A percentile compares a stretch with the other conserved stretches of the same genome.
Conservation (phyloP, 1,140 invertebrate species). For the Pantala flavescens region DNA sequence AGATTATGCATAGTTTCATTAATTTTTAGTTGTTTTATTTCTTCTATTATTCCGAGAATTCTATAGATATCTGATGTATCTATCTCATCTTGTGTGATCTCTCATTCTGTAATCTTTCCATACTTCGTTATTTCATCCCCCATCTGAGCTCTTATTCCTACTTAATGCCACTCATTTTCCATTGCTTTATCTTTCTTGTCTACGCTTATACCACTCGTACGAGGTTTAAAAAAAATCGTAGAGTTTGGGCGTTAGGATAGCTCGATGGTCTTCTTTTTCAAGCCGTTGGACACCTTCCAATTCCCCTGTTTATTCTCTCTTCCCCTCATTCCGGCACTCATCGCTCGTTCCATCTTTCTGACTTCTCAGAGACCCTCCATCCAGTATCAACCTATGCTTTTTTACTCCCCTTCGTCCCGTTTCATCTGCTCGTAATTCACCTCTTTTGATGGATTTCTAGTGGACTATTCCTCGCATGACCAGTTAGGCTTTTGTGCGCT, state of each 20-base stretch:
- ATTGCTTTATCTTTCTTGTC: not conserved
- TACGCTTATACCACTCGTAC: not conserved
- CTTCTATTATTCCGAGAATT: too few species aligned
- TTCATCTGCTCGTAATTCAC: too few species aligned
- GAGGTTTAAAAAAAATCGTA: not conserved
- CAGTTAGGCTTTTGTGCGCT: too few species aligned
- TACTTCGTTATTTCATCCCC: not conserved
- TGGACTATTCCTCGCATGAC: too few species aligned
- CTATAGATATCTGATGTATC: too few species aligned
- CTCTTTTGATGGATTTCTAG: too few species aligned
- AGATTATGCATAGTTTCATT: too few species aligned
- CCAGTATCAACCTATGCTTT: not conserved
- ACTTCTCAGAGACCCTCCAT: not conserved
- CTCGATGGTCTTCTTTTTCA: not conserved
- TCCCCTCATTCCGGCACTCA: not conserved
- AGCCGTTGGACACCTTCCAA: not conserved
- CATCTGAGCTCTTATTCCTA: not conserved
- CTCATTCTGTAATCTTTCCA: not conserved
- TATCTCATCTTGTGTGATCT: not conserved
- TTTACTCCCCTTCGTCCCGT: not conserved
- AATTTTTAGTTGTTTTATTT: too few species aligned
- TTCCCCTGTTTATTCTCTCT: not conserved
- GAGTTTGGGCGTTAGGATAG: not conserved
- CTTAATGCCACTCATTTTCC: not conserved
- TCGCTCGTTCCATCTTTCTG: not conserved